Conservation (phyloP, 2,797 vertebrate species). For the Coranthus polyacanthus region DNA sequence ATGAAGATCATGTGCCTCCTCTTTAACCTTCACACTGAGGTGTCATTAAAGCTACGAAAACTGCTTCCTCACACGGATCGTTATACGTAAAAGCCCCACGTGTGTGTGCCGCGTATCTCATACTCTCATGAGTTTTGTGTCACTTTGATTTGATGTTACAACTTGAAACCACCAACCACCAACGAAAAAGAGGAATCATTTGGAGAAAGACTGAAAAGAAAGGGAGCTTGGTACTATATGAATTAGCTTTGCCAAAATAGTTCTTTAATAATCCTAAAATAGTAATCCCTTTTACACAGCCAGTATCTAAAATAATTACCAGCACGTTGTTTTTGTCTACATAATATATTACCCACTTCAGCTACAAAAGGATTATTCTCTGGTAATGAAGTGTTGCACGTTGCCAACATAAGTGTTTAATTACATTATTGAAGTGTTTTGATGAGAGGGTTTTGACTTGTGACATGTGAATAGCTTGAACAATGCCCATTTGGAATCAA, state of each 20-base stretch:
- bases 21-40: neutral
- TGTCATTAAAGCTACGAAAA: neutral
- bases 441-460: constrained; percentile 30
- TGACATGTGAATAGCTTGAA: constrained; percentile 23
- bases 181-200: no score
- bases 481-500: constrained; percentile 16
- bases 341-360: constrained; percentile 18
- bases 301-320: neutral
- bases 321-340: neutral
- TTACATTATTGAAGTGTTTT: constrained; percentile 31
- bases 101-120: no score
- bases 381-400: constrained; percentile 16
- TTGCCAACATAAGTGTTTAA: constrained; percentile 26
- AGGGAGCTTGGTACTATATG: no score
- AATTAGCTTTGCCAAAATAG: no score
- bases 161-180: no score
- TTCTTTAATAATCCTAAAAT: neutral
- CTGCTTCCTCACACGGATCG: no score
- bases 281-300: neutral
- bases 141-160: no score
- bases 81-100: no score
- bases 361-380: constrained; percentile 1
- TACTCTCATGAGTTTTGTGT: no score
- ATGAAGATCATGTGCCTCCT: neutral
- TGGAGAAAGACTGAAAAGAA: no score